Evolutionary conservation across 2,797 vertebrate genomes (phyloP), one percentile per base, ranked within the genome.

Genomic region (Pterois miles): DNA sequence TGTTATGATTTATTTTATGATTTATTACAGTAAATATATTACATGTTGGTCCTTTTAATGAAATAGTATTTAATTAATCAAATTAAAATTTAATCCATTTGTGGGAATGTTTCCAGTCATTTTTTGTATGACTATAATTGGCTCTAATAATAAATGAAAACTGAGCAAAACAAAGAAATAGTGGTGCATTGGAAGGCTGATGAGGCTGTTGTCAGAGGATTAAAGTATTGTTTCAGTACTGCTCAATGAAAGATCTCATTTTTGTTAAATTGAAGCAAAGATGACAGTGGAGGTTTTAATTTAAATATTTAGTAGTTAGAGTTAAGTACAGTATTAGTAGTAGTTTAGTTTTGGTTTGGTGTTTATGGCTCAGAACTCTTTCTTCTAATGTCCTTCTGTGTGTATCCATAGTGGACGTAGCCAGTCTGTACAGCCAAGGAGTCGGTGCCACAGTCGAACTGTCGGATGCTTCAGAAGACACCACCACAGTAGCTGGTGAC

Each of bases 401-500:
- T 90, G 20, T 72, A 54, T 92, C 89, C 73, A 18, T 95, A 97
- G 96, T 66, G 77, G 93, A 90, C 1, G 48, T 97, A 48, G 80
- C 78, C 0, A 89, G 85, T 60, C 81, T 97, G 22, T 98, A 97
- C 64, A 92, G 86, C 56, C 87, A 91, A 46, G 93, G 93, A 25
- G 56, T 96, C 80, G 89, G 43, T 68, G 72, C 29, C 27, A 91
- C 77, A 8, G 50, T 8, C 9, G 91, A 81, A 36, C 75, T 48
- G 8, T 29, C 29, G 2, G 88, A 58, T 1, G 18, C 25, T 12
- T 74, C 59, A 59, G 52, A 77, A 1, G 77, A 80, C 48, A 25
- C 74, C 4, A 25, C 84, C 58, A 81, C 56, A 54, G 54, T 84
- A 18, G 20, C 50, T 9, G 88, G 14, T 20, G 84, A 90, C 69